phyloP scores from a whole-genome alignment of 1,140 invertebrate genomes.

The Megathymus violae region DNA sequence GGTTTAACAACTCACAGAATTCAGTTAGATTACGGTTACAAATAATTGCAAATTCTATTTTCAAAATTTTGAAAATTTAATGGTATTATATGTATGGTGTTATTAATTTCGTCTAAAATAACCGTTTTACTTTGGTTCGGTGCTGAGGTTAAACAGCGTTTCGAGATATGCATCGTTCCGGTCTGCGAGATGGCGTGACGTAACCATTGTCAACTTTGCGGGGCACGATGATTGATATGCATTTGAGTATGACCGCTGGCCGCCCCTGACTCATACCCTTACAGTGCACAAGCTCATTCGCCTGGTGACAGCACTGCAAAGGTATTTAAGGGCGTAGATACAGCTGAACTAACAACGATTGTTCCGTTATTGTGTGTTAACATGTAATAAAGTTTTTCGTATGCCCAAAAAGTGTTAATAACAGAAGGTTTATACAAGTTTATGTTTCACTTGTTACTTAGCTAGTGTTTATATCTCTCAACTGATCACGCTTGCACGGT shows the following conservation, averaged over 20 bases:
- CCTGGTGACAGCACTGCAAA: constrained; percentile 15
- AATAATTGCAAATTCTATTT: too few relatives aligned
- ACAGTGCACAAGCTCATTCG: too few relatives aligned
- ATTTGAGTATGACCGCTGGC: constrained; percentile 23
- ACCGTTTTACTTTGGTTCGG: constrained; percentile 6
- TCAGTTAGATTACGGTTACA: too few relatives aligned
- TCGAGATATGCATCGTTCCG: constrained; percentile 17
- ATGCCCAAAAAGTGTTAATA: too few relatives aligned
- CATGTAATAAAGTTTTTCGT: too few relatives aligned
- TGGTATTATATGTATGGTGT: too few relatives aligned
- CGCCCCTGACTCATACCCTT: constrained; percentile 23
- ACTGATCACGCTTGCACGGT: too few relatives aligned
- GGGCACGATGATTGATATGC: constrained; percentile 28
- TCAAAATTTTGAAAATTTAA: too few relatives aligned
- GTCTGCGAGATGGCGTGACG: constrained; percentile 15
- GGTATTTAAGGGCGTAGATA: constrained; percentile 2
- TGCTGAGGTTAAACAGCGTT: constrained; percentile 15
- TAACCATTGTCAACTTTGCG: constrained; percentile 30
- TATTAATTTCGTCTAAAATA: constrained; percentile 3
- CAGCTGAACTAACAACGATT: neutral
- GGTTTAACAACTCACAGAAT: too few relatives aligned
- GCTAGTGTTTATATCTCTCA: too few relatives aligned
- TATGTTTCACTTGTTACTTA: too few relatives aligned
- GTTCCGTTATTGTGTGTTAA: neutral
- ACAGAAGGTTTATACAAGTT: too few relatives aligned